phyloP scores from a whole-genome alignment of 2,888 invertebrate genomes.

The Perdita meconis region DNA sequence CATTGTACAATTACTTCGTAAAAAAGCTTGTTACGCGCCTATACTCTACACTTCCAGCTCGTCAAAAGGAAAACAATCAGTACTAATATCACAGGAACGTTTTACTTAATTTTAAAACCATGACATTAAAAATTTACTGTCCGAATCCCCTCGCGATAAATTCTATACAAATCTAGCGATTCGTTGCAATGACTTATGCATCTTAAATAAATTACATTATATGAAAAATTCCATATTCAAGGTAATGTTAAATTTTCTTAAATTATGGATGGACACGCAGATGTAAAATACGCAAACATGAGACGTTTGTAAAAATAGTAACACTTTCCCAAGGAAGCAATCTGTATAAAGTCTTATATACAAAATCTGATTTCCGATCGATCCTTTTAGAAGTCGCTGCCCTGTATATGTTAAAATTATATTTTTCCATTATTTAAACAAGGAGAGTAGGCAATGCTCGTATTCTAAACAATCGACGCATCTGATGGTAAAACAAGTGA shows the following conservation, averaged over 20 bases:
- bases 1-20: constrained; percentile 18
- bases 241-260: not conserved
- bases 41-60: constrained; percentile 35
- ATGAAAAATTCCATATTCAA: not conserved
- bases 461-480: constrained; percentile 73
- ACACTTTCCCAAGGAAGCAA: constrained; percentile 16
- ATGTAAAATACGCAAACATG: constrained; percentile 11
- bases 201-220: constrained; percentile 18
- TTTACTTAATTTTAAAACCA: constrained; percentile 59
- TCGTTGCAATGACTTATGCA: not conserved
- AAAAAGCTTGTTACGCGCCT: constrained; percentile 27
- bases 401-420: constrained; percentile 9
- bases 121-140: constrained; percentile 23
- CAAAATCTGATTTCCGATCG: constrained; percentile 10
- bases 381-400: constrained; percentile 10
- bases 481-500: constrained; percentile 80
- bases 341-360: constrained; percentile 29
- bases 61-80: constrained; percentile 41
- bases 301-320: constrained; percentile 21
- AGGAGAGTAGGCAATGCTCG: constrained; percentile 67
- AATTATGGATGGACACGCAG: constrained; percentile 15
- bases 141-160: constrained; percentile 6
- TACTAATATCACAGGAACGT: constrained; percentile 66
- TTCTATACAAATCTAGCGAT: constrained; percentile 26
- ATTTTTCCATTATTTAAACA: constrained; percentile 38